Conservation (phyloP, 2,113 vertebrate species). For the Hippolais icterina region DNA sequence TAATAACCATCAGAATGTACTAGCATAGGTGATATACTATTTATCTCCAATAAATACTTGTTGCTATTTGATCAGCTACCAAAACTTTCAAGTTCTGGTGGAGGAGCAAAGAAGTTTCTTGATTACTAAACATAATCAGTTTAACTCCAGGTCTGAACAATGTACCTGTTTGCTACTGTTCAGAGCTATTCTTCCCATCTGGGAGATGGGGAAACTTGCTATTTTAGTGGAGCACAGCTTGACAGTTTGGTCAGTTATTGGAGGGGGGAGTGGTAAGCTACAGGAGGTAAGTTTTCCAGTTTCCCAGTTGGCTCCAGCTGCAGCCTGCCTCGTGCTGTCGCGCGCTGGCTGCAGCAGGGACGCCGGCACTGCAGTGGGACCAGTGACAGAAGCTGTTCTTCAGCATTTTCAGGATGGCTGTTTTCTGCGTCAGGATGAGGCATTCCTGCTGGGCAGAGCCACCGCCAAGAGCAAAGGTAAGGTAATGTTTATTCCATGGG, state of each 20-base stretch:
- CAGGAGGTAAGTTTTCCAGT: conserved; percentile 73
- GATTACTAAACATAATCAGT: not conserved
- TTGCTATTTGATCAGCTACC: not conserved
- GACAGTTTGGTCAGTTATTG: conserved; percentile 56
- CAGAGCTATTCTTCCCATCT: conserved; percentile 50
- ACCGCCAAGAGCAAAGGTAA: conserved; percentile 88
- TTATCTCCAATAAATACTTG: not conserved
- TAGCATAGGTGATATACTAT: not conserved
- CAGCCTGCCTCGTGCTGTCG: conserved; percentile 66
- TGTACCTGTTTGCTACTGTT: not conserved
- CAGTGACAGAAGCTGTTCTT: conserved; percentile 96
- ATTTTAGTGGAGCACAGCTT: conserved; percentile 45
- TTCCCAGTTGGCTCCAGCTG: conserved; percentile 72
- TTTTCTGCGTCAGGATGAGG: conserved; percentile 86
- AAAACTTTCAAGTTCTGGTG: not conserved
- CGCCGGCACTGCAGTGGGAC: conserved; percentile 82
- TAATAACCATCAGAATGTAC: not conserved
- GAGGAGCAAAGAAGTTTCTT: not conserved
- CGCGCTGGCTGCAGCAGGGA: conserved; percentile 66
- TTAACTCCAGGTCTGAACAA: conserved; percentile 54
- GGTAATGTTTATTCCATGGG: conserved; percentile 86
- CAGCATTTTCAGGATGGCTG: conserved; percentile 92
- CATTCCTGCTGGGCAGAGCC: conserved; percentile 83
- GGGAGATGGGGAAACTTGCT: conserved; percentile 44
- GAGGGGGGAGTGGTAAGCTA: conserved; percentile 67